Percentiles rank a stretch among this genome's conserved stretches.
phyloP scores from a whole-genome alignment of 2,888 invertebrate species.

The Parnassius glacialis region DNA sequence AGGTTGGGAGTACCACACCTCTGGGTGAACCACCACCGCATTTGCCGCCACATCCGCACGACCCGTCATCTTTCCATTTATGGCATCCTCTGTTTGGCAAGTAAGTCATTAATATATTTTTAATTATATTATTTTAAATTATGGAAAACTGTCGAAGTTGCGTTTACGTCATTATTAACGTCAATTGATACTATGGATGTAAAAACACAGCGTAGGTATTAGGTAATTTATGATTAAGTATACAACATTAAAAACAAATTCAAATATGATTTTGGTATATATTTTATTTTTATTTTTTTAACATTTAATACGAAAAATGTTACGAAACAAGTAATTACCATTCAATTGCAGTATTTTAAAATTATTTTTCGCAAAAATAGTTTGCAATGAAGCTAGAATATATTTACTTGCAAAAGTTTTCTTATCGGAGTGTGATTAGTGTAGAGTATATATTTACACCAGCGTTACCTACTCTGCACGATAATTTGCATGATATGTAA shows the following conservation, averaged over 20 bases:
- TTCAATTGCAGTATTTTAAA: neutral
- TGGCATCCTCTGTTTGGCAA: slow-evolving; percentile 94
- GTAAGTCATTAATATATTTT: slow-evolving; percentile 76
- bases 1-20: slow-evolving; percentile 84
- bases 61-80: slow-evolving; percentile 84
- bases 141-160: too few relatives aligned
- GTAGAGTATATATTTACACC: slow-evolving; percentile 20
- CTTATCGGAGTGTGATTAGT: slow-evolving; percentile 22
- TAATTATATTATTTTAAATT: too few relatives aligned
- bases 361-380: slow-evolving; percentile 5
- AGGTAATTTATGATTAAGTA: too few relatives aligned
- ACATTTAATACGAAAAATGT: too few relatives aligned
- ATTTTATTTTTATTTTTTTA: too few relatives aligned
- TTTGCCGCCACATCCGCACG: slow-evolving; percentile 63
- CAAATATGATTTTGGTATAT: too few relatives aligned
- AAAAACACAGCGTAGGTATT: too few relatives aligned
- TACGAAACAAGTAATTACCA: neutral
- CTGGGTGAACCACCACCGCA: slow-evolving; percentile 70
- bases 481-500: slow-evolving; percentile 7
- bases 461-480: slow-evolving; percentile 1
- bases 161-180: too few relatives aligned
- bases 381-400: slow-evolving; percentile 16
- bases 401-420: slow-evolving; percentile 18
- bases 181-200: too few relatives aligned
- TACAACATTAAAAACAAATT: too few relatives aligned